phyloP scores from a whole-genome alignment of 53 echinoderm and acorn worm species.

The Holothuria scabra region DNA sequence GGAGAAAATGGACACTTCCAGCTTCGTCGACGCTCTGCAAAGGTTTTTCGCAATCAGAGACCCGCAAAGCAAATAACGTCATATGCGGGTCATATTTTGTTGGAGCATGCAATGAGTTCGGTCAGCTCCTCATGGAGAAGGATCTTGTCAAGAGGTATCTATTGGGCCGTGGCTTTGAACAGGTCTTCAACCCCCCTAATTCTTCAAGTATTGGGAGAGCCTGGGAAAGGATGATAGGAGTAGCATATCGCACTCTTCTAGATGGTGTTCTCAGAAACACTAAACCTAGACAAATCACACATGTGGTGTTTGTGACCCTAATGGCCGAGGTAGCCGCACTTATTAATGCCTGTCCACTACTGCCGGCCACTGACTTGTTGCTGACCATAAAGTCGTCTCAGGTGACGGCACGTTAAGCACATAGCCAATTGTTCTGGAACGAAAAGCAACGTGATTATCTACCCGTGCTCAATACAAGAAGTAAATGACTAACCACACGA shows the following conservation, averaged over 20 bases:
- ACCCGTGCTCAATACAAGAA: slow-evolving; percentile 58
- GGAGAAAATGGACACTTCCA: no score
- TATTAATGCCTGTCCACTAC: slow-evolving; percentile 55
- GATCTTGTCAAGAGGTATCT: slow-evolving; percentile 56
- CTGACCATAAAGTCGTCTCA: slow-evolving; percentile 64
- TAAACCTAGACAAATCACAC: slow-evolving; percentile 68
- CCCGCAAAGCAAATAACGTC: no score
- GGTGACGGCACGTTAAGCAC: slow-evolving; percentile 62
- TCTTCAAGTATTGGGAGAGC: slow-evolving; percentile 65
- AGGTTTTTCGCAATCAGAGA: no score
- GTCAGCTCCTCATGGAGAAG: slow-evolving; percentile 35
- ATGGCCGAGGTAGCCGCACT: slow-evolving; percentile 63
- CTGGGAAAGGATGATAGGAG: slow-evolving; percentile 64
- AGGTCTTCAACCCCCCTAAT: slow-evolving; percentile 71
- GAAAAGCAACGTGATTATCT: slow-evolving; percentile 66
- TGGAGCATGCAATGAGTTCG: slow-evolving; percentile 58
- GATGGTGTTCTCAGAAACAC: slow-evolving; percentile 59
- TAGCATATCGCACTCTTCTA: slow-evolving; percentile 64
- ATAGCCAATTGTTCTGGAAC: slow-evolving; percentile 66
- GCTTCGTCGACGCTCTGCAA: no score
- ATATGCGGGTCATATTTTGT: no score
- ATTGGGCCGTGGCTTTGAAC: slow-evolving; percentile 53
- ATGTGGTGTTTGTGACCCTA: slow-evolving; percentile 63
- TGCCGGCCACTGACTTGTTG: slow-evolving; percentile 50
- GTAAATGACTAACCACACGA: slow-evolving; percentile 58